Evolutionary conservation across 2,797 vertebrate genomes (phyloP).

Genomic region (Cyclopterus lumpus): DNA sequence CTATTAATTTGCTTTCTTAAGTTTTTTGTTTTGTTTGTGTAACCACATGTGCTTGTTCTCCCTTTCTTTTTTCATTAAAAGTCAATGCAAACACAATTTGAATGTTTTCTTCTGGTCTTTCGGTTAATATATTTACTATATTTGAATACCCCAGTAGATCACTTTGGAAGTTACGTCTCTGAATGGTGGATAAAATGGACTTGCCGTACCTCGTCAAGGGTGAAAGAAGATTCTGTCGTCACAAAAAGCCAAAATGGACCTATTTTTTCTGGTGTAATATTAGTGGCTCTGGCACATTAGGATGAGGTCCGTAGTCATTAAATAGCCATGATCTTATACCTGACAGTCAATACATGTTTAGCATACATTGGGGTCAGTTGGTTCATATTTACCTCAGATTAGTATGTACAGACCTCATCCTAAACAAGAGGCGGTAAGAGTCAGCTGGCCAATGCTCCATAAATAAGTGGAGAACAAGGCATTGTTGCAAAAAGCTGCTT

Average conservation of each 20-base stretch:
- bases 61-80: background rate
- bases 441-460: slow-evolving; percentile 25
- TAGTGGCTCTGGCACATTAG: too few relatives aligned
- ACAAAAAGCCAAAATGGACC: too few relatives aligned
- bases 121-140: background rate
- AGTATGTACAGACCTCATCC: slow-evolving; percentile 1
- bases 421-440: slow-evolving; percentile 34
- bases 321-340: background rate
- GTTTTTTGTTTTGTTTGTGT: too few relatives aligned
- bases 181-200: too few relatives aligned
- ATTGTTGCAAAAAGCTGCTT: slow-evolving; percentile 34
- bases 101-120: background rate
- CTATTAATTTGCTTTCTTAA: background rate
- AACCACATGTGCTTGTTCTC: background rate
- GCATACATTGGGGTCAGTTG: background rate
- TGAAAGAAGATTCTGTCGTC: too few relatives aligned
- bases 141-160: too few relatives aligned
- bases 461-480: slow-evolving; percentile 51
- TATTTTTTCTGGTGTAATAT: too few relatives aligned
- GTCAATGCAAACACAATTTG: background rate
- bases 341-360: background rate
- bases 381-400: slow-evolving; percentile 6
- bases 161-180: too few relatives aligned
- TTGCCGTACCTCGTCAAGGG: too few relatives aligned
- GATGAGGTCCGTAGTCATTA: too few relatives aligned